These are phyloP conservation scores for Fringilla coelebs DNA, from an alignment of 2,797 vertebrate genomes.

Conservation along the genomic window DNA sequence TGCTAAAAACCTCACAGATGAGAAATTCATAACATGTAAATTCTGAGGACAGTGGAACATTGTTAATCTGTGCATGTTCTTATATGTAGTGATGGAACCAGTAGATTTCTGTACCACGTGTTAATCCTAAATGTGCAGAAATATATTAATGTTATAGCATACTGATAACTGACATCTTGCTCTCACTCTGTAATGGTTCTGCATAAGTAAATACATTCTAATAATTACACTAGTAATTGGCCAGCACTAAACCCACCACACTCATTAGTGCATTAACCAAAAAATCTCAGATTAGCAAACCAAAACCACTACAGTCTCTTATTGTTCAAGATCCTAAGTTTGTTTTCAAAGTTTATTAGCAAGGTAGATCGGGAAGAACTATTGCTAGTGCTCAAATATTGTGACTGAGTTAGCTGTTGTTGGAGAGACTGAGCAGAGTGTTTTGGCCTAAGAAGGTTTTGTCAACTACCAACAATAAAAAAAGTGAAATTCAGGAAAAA, in stretches of 20 bases:
- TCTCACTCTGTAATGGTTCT: not conserved
- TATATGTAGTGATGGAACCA: fast-evolving
- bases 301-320: not conserved
- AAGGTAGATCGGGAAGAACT: not conserved
- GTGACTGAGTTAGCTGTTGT: not conserved
- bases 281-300: not conserved
- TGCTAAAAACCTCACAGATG: not conserved
- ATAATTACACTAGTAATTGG: not conserved
- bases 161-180: not conserved
- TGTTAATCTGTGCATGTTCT: not conserved
- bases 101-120: not conserved
- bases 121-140: not conserved
- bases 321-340: not conserved
- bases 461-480: not conserved
- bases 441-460: not conserved
- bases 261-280: not conserved
- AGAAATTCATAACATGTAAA: not conserved
- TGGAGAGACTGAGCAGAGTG: not conserved
- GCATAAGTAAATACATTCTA: not conserved
- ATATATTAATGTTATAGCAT: not conserved
- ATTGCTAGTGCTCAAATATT: not conserved
- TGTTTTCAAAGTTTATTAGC: not conserved
- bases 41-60: not conserved
- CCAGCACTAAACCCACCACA: not conserved
- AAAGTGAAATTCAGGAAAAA: not conserved